phyloP scores from a whole-genome alignment of 2,888 invertebrate species.

The Atethmia centrago region DNA sequence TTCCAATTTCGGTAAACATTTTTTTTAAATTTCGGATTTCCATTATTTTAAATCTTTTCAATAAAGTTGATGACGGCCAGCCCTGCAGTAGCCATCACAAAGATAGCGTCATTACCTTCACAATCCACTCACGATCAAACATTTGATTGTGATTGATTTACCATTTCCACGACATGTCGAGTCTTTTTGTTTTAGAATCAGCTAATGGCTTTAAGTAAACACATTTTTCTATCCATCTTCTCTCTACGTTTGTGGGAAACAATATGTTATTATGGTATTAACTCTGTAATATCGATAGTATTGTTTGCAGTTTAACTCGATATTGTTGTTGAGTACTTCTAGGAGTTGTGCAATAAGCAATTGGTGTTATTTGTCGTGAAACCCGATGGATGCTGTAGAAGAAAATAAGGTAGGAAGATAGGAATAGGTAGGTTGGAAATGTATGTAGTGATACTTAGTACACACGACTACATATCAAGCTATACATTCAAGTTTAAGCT shows the following conservation, averaged over 20 bases:
- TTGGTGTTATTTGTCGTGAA: slow-evolving; percentile 11
- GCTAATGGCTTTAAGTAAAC: slow-evolving; percentile 69
- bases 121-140: slow-evolving; percentile 74
- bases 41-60: slow-evolving; percentile 31
- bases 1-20: background rate
- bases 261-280: slow-evolving; percentile 9
- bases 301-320: slow-evolving; percentile 4
- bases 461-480: too few species aligned
- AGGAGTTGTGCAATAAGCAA: slow-evolving; percentile 1
- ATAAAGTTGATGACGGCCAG: slow-evolving; percentile 35
- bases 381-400: background rate
- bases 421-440: background rate
- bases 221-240: slow-evolving; percentile 42
- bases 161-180: slow-evolving; percentile 73
- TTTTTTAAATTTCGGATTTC: background rate
- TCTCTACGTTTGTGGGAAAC: slow-evolving; percentile 7
- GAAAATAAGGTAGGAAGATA: background rate
- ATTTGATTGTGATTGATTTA: slow-evolving; percentile 85
- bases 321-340: background rate
- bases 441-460: too few species aligned
- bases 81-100: slow-evolving; percentile 36
- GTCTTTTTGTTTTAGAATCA: slow-evolving; percentile 71
- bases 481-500: too few species aligned
- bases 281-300: background rate
- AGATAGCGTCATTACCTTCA: slow-evolving; percentile 73